Percentiles rank a stretch among this genome's conserved stretches.
Conservation (phyloP, 2,113 vertebrate genomes). For the Macaca fascicularis region T2T-MFA8v1.1 NC_088394.1:80469001-80469500, state of each 20-base stretch:
- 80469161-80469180: not conserved
- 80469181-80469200: not conserved
- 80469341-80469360: too few relatives aligned
- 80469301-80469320: not conserved
- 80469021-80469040: not conserved
- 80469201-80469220: not conserved
- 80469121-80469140: not conserved
- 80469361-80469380: not conserved
- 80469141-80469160: rapidly evolving
- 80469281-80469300: not conserved
- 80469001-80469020: too few relatives aligned
- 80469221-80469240: not conserved
- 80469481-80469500: not conserved
- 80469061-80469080: not conserved
- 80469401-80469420: not conserved
- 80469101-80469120: not conserved
- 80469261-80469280: not conserved
- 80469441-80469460: rapidly evolving
- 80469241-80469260: not conserved
- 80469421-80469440: not conserved
- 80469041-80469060: not conserved
- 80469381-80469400: not conserved
- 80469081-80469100: not conserved
- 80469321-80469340: not conserved
- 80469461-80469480: not conserved